Percentiles rank a stretch among this genome's conserved stretches.
Conservation (phyloP, 2,888 invertebrate genomes). For the Acleris cristana region DNA sequence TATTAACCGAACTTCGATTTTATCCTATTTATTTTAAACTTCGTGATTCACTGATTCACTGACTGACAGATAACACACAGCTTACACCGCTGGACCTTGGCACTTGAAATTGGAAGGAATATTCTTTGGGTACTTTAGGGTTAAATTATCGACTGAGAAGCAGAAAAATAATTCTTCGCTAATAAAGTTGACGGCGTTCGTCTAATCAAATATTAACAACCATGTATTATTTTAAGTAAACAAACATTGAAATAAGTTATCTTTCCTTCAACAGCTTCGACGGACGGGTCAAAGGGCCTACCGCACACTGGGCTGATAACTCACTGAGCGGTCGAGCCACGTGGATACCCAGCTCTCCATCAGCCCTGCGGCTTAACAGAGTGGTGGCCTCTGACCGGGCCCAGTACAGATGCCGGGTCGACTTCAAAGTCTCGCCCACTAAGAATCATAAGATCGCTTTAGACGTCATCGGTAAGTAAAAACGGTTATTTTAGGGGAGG, state of each 20-base stretch:
- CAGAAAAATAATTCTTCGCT: no score
- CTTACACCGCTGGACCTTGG: no score
- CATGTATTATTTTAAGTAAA: no score
- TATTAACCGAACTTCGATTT: no score
- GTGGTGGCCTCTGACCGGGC: constrained; percentile 89
- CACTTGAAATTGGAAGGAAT: no score
- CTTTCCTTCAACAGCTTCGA: constrained; percentile 85
- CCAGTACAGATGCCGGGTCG: constrained; percentile 91
- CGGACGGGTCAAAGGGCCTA: constrained; percentile 81
- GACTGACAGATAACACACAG: no score
- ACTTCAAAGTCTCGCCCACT: constrained; percentile 91
- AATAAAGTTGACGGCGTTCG: no score
- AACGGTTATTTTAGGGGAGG: background rate
- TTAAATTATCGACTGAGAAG: no score
- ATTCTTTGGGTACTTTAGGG: no score
- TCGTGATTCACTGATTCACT: no score
- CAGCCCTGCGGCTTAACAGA: constrained; percentile 87
- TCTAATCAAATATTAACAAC: no score
- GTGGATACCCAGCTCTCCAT: constrained; percentile 87
- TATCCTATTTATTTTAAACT: no score
- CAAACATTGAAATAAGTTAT: background rate
- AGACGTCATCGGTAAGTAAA: constrained; percentile 87
- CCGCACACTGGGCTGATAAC: constrained; percentile 89
- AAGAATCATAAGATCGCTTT: constrained; percentile 89
- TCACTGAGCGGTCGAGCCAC: constrained; percentile 86